Evolutionary conservation across 2,113 vertebrate genomes (phyloP).

Genomic region (Gopherus evgoodei): DNA sequence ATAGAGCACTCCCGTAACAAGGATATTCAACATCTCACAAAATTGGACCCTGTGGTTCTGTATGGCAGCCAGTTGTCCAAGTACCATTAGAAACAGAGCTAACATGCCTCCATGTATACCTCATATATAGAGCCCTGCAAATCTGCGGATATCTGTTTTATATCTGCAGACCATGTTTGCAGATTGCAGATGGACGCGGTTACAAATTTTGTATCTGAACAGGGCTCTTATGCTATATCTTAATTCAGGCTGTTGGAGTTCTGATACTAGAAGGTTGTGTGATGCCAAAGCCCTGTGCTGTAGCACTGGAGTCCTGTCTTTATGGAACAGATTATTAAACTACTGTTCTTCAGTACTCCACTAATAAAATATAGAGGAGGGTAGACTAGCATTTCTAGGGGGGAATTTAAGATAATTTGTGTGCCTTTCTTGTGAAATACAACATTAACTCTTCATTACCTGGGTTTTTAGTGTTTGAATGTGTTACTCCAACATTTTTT

Average conservation of each 20-base stretch:
- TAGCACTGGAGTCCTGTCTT: neutral
- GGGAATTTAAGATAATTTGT: neutral
- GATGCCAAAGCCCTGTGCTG: rapidly evolving
- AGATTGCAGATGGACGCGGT: too few species aligned
- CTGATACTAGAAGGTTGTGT: neutral
- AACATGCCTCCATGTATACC: neutral
- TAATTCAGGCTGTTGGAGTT: neutral
- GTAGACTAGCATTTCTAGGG: neutral
- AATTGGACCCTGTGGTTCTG: rapidly evolving
- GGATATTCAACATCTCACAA: rapidly evolving
- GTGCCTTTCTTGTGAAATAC: neutral
- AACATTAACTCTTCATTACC: neutral
- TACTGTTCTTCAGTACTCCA: neutral
- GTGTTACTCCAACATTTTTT: neutral
- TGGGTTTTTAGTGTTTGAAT: neutral
- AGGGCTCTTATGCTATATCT: too few species aligned
- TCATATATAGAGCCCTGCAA: neutral
- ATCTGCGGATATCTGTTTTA: too few species aligned
- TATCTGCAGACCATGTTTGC: too few species aligned
- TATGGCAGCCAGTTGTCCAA: neutral
- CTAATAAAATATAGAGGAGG: neutral
- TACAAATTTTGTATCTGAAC: too few species aligned
- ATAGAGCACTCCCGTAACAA: neutral
- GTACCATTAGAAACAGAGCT: neutral
- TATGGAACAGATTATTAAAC: rapidly evolving